These are phyloP conservation scores for Agonopterix heracliana DNA, from an alignment of 2,888 invertebrate genomes.

Conservation along the genomic window DNA sequence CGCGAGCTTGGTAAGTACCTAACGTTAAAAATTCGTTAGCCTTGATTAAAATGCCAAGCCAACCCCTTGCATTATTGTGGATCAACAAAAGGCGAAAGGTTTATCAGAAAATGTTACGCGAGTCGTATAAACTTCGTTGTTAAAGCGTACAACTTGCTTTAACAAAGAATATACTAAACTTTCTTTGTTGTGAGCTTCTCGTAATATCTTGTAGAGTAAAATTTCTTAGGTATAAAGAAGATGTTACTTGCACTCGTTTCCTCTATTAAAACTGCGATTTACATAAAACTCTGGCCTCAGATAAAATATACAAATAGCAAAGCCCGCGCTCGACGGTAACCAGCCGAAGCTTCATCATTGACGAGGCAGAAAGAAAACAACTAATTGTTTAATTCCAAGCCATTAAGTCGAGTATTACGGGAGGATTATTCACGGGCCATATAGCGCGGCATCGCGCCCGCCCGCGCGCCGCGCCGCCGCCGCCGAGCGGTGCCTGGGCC, in stretches of 20 bases:
- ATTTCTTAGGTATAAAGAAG: too few relatives aligned
- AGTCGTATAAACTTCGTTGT: background rate
- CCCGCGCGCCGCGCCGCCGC: slow-evolving; percentile 14
- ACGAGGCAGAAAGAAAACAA: slow-evolving; percentile 70
- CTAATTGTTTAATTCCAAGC: slow-evolving; percentile 74
- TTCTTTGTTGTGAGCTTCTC: too few relatives aligned
- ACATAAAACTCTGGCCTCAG: background rate
- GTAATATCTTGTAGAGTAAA: too few relatives aligned
- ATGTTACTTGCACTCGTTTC: too few relatives aligned
- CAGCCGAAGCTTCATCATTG: slow-evolving; percentile 48
- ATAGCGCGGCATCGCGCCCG: slow-evolving; percentile 60
- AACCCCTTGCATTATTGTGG: slow-evolving; percentile 36
- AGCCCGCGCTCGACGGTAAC: slow-evolving; percentile 25
- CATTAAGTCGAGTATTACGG: slow-evolving; percentile 71
- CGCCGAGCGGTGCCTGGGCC: slow-evolving; percentile 21
- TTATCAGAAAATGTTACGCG: slow-evolving; percentile 27
- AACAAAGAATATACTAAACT: background rate
- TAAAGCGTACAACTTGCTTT: background rate
- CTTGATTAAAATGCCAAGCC: slow-evolving; percentile 50
- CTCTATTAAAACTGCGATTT: too few relatives aligned
- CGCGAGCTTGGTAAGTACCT: slow-evolving; percentile 23
- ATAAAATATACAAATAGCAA: slow-evolving; percentile 17
- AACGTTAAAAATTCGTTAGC: slow-evolving; percentile 47
- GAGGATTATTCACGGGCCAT: slow-evolving; percentile 72
- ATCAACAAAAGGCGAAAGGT: slow-evolving; percentile 41